Base-by-base conservation (phyloP, 2,797 vertebrate genomes). In the Peromyscus attwateri region DNA sequence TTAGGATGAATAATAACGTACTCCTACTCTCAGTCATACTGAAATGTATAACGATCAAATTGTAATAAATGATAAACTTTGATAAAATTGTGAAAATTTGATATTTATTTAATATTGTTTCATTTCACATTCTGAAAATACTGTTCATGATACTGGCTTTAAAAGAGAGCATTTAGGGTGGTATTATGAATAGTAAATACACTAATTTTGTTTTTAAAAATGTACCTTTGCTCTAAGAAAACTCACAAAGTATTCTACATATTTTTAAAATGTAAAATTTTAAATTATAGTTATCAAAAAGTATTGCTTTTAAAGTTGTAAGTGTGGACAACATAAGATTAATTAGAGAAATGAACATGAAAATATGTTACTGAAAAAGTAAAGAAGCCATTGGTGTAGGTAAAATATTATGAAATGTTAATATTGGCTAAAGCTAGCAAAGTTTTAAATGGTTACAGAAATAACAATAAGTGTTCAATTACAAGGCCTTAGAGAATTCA, bases 231-330 rank as follows among this genome's bases (percentile, higher is more conserved):
- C 23, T 81, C 29, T 84, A 96, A 94, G n/a, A 93, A 93, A 97
- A 95, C 37, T 83, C 43, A 95, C 7, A 43, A 95, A 92, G 23
- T 12, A 60, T 23, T 84, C 27, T 13, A 52, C 37, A 81, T 55
- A 84, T 84, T 95, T 95, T 96, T 66, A n/a, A 27, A 85, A 87
- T 64, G 21, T 87, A 91, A 95, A 91, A 96, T 40, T 87, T 27
- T 91, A 97, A 94, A 66, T 40, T 52, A 55, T 17, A 64, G 5
- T 80, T 84, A 75, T 10, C 46, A 93, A 66, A 95, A 87, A 93
- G 84, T 2, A 89, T 46, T 91, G 25, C 57, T 46, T 91, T 96
- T 43, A 92, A 92, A 92, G 92, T 82, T 87, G 4, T 37, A 94
- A 90, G 75, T 92, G 12, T 92, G 43, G 19, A 75, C 90, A 87